Percentiles rank a stretch among this genome's conserved stretches.
Evolutionary conservation across 2,888 invertebrate genomes (phyloP).

Genomic region (Gerris lacustris): DNA sequence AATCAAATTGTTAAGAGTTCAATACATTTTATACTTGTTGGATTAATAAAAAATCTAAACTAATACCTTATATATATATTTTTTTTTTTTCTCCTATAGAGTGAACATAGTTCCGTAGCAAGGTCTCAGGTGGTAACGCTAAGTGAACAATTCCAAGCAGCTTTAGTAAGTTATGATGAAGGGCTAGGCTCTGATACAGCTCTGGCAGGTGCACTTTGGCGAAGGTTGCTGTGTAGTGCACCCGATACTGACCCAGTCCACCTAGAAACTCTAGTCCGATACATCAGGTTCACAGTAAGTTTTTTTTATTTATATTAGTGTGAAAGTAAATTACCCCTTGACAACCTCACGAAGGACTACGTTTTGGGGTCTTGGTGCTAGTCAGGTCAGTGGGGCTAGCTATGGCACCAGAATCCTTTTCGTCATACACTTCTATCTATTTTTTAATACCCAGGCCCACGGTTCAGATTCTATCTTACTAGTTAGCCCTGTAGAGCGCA

Average conservation of each 20-base stretch:
- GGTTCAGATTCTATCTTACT: no score
- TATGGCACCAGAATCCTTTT: no score
- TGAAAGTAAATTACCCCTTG: neutral
- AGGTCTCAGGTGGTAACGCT: constrained; percentile 52
- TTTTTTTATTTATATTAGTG: neutral
- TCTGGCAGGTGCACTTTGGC: constrained; percentile 74
- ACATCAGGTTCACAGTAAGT: constrained; percentile 62
- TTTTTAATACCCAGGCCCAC: no score
- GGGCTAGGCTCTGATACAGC: constrained; percentile 62
- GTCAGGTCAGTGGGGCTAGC: no score
- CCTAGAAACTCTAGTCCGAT: constrained; percentile 58
- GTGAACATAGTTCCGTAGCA: constrained; percentile 48
- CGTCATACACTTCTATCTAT: no score
- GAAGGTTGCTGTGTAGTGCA: constrained; percentile 58
- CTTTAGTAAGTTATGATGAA: constrained; percentile 75
- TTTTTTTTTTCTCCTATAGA: constrained; percentile 39
- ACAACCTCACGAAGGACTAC: no score
- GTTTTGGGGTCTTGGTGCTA: no score
- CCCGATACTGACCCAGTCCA: constrained; percentile 49
- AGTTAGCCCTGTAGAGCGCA: no score
- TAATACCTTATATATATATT: no score
- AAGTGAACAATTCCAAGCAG: constrained; percentile 70
- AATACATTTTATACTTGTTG: no score
- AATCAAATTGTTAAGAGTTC: no score
- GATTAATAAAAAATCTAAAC: no score